Evolutionary conservation across 2,113 vertebrate genomes (phyloP), one percentile per base, ranked within the genome.

Genomic region (Coregonus clupeaformis): DNA sequence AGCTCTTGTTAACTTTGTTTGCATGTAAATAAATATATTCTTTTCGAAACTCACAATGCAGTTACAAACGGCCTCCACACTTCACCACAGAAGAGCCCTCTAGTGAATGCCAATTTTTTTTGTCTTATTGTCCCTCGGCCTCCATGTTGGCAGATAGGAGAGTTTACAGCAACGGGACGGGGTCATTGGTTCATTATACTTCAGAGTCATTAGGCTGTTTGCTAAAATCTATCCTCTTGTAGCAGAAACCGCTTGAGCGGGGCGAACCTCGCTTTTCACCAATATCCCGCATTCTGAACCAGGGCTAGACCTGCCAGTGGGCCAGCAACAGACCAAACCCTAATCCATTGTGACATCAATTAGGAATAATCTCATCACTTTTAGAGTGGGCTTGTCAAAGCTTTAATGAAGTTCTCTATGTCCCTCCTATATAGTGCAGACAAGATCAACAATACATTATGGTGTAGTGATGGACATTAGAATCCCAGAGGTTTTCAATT

Each of bases 301-400:
- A 91, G 93, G 92, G 93, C 94, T 92, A 94, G 93, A 94, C 93
- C 93, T 93, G 94, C 94, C 95, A 94, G 9, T 93, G 90, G 90
- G 90, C 87, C 92, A 89, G 79, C 94, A 94, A 94, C 87, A 89
- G 94, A 93, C 93, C 91, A 90, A 92, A 91, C 92, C 91, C 90
- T 96, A 96, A 96, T 95, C 92, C 92, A 94, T 89, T 94, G 90
- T 96, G 95, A 96, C 95, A 96, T 93, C 95, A 96, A 96, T 96
- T 96, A 95, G 87, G 89, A 93, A 95, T 95, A 96, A 96, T 96
- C 94, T 96, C 95, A 94, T 96, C 95, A 96, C 94, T 95, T 94
- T 94, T 94, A 93, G 88, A 94, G 90, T 94, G 86, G 88, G 91
- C 92, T 94, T 96, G 95, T 96, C 95, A 96, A 92, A 95, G 92